phyloP scores from a whole-genome alignment of 2,797 vertebrate genomes.

The Aselliscus stoliczkanus region DNA sequence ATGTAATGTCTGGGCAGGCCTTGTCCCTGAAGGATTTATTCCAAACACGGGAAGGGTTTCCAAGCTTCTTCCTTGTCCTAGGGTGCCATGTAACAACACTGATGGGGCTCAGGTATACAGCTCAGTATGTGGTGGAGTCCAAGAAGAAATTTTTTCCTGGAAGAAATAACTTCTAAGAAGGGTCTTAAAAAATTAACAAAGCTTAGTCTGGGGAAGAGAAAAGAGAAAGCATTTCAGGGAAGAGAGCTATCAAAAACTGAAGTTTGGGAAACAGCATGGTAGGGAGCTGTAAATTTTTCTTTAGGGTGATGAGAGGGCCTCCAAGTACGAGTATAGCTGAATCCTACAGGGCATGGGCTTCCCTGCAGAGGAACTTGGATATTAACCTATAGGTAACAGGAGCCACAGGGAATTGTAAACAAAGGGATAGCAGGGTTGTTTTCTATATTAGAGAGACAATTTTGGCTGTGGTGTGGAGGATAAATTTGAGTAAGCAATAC shows the following conservation, averaged over 20 bases:
- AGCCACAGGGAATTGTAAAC: neutral
- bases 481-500: neutral
- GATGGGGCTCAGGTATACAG: neutral
- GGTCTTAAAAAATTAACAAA: neutral
- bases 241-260: neutral
- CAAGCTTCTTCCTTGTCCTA: neutral
- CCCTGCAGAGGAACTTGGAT: neutral
- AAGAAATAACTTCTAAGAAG: neutral
- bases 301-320: neutral
- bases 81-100: neutral
- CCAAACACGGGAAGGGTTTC: neutral
- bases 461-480: neutral
- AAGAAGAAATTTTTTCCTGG: neutral
- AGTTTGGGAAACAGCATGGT: neutral
- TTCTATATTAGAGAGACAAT: neutral
- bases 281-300: neutral
- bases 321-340: neutral
- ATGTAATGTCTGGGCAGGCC: neutral
- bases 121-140: neutral
- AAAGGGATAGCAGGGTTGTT: neutral
- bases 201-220: neutral
- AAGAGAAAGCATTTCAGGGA: neutral
- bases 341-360: neutral
- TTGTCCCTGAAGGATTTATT: neutral
- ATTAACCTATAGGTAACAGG: no score